Evolutionary conservation across 1,140 invertebrate genomes (phyloP).

Genomic region (Trichogramma pretiosum): DNA sequence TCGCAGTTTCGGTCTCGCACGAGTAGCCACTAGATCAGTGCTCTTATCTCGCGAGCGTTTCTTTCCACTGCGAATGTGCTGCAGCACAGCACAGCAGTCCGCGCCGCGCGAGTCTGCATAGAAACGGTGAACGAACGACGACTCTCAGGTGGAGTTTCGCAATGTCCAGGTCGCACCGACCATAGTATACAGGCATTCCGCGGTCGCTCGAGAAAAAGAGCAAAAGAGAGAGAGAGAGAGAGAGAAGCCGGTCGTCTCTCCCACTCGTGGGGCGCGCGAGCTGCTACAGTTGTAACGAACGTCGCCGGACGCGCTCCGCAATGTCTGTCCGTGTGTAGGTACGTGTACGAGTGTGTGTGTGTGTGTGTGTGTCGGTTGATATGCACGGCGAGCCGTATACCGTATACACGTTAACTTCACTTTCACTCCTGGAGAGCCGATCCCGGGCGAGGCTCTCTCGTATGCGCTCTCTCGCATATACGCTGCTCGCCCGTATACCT

Average conservation of each 20-base stretch:
- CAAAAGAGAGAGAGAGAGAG: conserved; percentile 2
- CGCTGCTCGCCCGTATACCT: too few species aligned
- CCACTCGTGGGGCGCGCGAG: not conserved
- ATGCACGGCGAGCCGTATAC: too few species aligned
- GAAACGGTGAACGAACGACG: not conserved
- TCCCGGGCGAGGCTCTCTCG: not conserved
- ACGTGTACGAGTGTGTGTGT: too few species aligned
- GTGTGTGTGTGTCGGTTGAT: too few species aligned
- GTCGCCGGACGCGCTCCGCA: too few species aligned
- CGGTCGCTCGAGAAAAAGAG: conserved; percentile 1
- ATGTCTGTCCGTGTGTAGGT: too few species aligned
- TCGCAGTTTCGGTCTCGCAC: too few species aligned
- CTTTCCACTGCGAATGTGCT: too few species aligned
- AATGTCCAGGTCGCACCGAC: not conserved
- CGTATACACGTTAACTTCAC: conserved; percentile 23
- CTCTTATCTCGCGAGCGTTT: too few species aligned
- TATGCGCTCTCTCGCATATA: not conserved
- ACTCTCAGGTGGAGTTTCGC: conserved; percentile 15
- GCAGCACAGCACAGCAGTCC: too few species aligned
- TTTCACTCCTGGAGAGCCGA: conserved; percentile 22
- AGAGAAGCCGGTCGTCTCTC: conserved; percentile 9
- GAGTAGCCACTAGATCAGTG: too few species aligned
- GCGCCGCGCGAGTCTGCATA: conserved; percentile 16
- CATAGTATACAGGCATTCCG: too few species aligned
- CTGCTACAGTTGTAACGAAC: conserved; percentile 15